These are phyloP conservation scores for Coccyzus lansbergi DNA, from an alignment of 2,797 vertebrate genomes.

Conservation along the genomic window DNA sequence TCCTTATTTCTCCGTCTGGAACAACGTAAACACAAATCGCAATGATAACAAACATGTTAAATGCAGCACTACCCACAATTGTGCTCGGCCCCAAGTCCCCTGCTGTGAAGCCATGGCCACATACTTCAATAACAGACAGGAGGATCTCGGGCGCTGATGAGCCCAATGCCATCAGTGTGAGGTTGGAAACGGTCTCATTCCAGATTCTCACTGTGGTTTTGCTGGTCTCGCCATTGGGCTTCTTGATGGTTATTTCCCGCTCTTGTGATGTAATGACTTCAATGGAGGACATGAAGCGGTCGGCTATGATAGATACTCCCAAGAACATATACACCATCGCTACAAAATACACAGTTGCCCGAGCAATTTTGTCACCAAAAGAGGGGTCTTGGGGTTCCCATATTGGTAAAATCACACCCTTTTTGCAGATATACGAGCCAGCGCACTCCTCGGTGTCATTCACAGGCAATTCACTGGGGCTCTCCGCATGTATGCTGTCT, in stretches of 20 bases:
- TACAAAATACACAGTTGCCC: conserved; percentile 94
- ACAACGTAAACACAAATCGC: conserved; percentile 94
- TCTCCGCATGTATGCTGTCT: conserved; percentile 36
- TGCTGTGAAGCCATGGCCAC: conserved; percentile 90
- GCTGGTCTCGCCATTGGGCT: conserved; percentile 90
- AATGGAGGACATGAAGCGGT: conserved; percentile 98
- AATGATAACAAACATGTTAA: conserved; percentile 99
- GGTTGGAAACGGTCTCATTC: conserved; percentile 97
- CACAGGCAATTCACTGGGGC: conserved; percentile 71
- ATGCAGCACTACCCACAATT: conserved; percentile 96
- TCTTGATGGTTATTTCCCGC: conserved; percentile 92
- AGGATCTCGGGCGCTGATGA: conserved; percentile 96
- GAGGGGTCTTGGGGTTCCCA: conserved; percentile 89
- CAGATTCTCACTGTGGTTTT: conserved; percentile 93
- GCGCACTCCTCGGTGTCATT: conserved; percentile 80
- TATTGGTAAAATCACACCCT: conserved; percentile 90
- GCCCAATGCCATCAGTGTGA: conserved; percentile 96
- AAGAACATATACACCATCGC: conserved; percentile 94
- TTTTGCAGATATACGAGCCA: conserved; percentile 84
- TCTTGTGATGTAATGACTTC: conserved; percentile 98
- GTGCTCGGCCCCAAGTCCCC: conserved; percentile 95
- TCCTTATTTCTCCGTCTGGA: conserved; percentile 90
- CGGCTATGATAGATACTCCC: conserved; percentile 95
- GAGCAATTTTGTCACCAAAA: conserved; percentile 89
- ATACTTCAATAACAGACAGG: conserved; percentile 95